Evolutionary conservation across 2,113 vertebrate species (phyloP).

Genomic region (Cebus imitator): DNA sequence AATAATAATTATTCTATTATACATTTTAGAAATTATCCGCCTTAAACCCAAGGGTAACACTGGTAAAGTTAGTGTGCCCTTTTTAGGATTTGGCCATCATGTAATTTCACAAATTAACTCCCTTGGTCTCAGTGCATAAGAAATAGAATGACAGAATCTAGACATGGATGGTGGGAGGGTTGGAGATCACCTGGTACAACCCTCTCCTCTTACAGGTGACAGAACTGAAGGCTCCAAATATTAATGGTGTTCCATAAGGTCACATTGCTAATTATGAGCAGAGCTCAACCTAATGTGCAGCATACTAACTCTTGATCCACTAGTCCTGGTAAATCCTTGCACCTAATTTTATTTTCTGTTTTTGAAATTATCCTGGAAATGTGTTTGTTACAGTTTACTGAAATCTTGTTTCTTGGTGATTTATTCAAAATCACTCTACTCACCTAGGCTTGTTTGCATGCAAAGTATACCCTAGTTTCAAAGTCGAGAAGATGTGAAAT

Average conservation of each 20-base stretch:
- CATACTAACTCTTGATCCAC: background rate
- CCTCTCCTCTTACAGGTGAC: background rate
- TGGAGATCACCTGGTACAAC: background rate
- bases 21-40: background rate
- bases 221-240: background rate
- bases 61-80: background rate
- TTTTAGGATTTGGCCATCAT: background rate
- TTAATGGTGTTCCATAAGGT: background rate
- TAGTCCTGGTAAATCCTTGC: background rate
- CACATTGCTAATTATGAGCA: background rate
- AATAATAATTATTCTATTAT: background rate
- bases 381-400: slow-evolving; percentile 45
- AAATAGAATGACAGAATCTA: slow-evolving; percentile 18
- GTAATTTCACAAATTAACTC: background rate
- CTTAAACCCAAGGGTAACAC: background rate
- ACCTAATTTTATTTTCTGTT: slow-evolving; percentile 38
- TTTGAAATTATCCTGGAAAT: slow-evolving; percentile 52
- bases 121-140: background rate
- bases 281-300: background rate
- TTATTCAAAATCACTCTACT: slow-evolving; percentile 55
- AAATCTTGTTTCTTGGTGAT: slow-evolving; percentile 51
- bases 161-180: background rate
- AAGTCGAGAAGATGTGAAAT: slow-evolving; percentile 50
- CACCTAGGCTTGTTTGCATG: slow-evolving; percentile 62
- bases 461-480: slow-evolving; percentile 62